Evolutionary conservation across 2,797 vertebrate species (phyloP), one percentile per base, ranked within the genome.

Genomic region (Catharus ustulatus): DNA sequence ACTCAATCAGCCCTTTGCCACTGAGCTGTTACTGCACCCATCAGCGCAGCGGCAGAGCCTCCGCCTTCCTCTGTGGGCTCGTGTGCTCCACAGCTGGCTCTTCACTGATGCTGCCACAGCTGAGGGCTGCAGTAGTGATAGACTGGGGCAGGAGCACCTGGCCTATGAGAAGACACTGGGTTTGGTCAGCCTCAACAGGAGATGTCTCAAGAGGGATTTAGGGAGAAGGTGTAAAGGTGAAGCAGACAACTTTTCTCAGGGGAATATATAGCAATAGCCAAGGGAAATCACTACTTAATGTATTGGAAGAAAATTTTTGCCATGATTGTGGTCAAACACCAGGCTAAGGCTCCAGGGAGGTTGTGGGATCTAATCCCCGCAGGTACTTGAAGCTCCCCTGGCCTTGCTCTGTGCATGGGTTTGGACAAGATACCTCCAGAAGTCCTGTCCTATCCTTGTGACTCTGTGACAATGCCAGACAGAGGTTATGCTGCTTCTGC

Each of bases 71-170:
- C 40, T 23, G 57, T 4, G 38, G 21, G 73, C 45, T 80, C 42
- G 3, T 17, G n/a, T 22, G 49, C 48, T 61, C 54, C 54, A 36
- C 69, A 34, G 57, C 29, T 38, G 45, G 14, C 15, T 67, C 81
- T 54, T 64, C n/a, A 43, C 46, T 0, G 0, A 22, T 5, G 27
- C 29, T 32, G 32, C 0, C 0, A n/a, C 15, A 36, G 52, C 34
- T 23, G 49, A 71, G 29, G 52, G 36, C 46, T 89, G 34, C 30
- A 48, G 24, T 73, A 62, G 55, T 8, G 14, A 16, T 9, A 22
- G 51, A 9, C 6, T 30, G 55, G 23, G 46, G 8, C 46, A 42
- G 42, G 15, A 79, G 21, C n/a, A 51, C 36, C 13, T 46, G 29
- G 23, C 45, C 11, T 36, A 1, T n/a, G 48, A 90, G 27, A 84